Evolutionary conservation across 2,888 invertebrate genomes (phyloP).

Genomic region (Erebia epiphron): DNA sequence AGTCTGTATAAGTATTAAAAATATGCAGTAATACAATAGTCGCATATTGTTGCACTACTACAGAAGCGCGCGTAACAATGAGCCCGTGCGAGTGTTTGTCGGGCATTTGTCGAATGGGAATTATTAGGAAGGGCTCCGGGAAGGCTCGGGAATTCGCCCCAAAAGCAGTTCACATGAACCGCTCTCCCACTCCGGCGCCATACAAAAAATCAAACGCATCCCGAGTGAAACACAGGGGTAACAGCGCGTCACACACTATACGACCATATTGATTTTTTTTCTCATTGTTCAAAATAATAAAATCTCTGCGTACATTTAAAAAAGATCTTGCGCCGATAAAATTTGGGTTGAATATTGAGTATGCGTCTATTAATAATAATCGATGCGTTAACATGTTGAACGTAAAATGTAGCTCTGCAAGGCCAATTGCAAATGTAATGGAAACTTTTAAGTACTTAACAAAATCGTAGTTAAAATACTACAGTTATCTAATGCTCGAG

Average conservation of each 20-base stretch:
- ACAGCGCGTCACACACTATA: constrained; percentile 76
- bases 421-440: constrained; percentile 74
- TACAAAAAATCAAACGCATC: constrained; percentile 82
- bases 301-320: constrained; percentile 63
- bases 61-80: constrained; percentile 74
- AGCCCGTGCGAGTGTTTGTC: constrained; percentile 81
- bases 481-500: background rate
- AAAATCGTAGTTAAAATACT: background rate
- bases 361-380: constrained; percentile 79
- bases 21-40: constrained; percentile 51
- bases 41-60: constrained; percentile 72
- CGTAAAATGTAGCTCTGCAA: constrained; percentile 80
- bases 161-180: constrained; percentile 83
- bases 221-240: constrained; percentile 83
- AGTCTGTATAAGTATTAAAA: constrained; percentile 38
- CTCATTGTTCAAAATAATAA: constrained; percentile 80
- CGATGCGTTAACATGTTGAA: constrained; percentile 81
- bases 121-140: constrained; percentile 80
- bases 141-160: constrained; percentile 83
- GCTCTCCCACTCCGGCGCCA: constrained; percentile 78
- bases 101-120: constrained; percentile 81
- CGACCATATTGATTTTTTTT: constrained; percentile 80
- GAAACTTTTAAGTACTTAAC: constrained; percentile 67
- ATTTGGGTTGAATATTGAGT: constrained; percentile 78
- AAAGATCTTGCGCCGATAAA: constrained; percentile 72